Evolutionary conservation across 2,113 vertebrate genomes (phyloP).

Genomic region (Catharus bicknelli): DNA sequence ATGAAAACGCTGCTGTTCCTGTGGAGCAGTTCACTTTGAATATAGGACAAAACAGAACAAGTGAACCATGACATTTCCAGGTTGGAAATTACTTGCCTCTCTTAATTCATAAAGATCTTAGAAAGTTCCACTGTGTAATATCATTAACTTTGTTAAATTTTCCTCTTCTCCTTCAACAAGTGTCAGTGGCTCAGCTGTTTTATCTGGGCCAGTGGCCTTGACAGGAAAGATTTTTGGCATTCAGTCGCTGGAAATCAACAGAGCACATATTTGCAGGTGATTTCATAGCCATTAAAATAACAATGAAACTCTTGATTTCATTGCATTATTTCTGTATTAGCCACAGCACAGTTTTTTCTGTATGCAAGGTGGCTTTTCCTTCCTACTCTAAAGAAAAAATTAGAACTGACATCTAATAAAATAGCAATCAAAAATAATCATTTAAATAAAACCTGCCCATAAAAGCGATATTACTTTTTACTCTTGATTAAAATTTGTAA

Average conservation of each 20-base stretch:
- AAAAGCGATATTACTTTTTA: not conserved
- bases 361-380: not conserved
- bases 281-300: not conserved
- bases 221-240: not conserved
- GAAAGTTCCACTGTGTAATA: not conserved
- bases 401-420: not conserved
- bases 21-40: too few species aligned
- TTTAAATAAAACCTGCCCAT: not conserved
- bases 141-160: not conserved
- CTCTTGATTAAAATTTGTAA: not conserved
- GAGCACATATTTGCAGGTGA: not conserved
- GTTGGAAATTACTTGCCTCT: not conserved
- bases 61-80: not conserved
- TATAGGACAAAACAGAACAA: not conserved
- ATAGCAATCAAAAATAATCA: not conserved
- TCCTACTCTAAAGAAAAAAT: not conserved
- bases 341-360: not conserved
- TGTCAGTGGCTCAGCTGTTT: not conserved
- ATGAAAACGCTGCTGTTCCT: fast-evolving
- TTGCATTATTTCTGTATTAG: fast-evolving
- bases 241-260: not conserved
- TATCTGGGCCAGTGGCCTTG: not conserved
- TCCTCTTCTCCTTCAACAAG: not conserved
- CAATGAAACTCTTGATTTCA: not conserved
- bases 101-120: not conserved